Conservation (phyloP, 1,140 invertebrate genomes). For the Sinonovacula constricta region DNA sequence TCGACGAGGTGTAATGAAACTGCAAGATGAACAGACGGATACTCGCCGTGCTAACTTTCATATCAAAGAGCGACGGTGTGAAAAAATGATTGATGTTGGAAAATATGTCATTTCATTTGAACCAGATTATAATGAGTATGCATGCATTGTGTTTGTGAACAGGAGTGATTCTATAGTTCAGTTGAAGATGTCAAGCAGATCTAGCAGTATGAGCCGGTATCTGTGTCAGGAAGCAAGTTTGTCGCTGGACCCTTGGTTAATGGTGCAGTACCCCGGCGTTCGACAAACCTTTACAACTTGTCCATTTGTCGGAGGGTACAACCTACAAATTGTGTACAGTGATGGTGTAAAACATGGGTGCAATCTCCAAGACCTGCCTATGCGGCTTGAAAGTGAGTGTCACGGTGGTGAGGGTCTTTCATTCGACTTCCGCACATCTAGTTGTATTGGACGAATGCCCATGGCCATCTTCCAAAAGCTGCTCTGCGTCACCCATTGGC, state of each 20-base stretch:
- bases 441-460: slow-evolving; percentile 53
- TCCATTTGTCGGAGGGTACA: slow-evolving; percentile 63
- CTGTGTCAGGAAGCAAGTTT: slow-evolving; percentile 55
- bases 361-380: slow-evolving; percentile 64
- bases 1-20: slow-evolving; percentile 36
- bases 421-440: slow-evolving; percentile 59
- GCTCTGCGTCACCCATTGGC: slow-evolving; percentile 60
- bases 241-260: slow-evolving; percentile 55
- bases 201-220: slow-evolving; percentile 20
- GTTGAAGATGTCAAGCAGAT: slow-evolving; percentile 46
- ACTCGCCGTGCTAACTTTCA: neutral
- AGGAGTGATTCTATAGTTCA: slow-evolving; percentile 56
- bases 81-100: slow-evolving; percentile 17
- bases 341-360: slow-evolving; percentile 52
- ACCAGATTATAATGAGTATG: slow-evolving; percentile 6
- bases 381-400: slow-evolving; percentile 68
- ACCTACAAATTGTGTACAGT: slow-evolving; percentile 61
- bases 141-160: slow-evolving; percentile 55
- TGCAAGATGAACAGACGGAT: slow-evolving; percentile 24
- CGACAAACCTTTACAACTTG: slow-evolving; percentile 55
- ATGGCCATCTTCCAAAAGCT: slow-evolving; percentile 57
- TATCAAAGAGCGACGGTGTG: neutral
- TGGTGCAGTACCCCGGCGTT: slow-evolving; percentile 48
- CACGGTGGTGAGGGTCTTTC: slow-evolving; percentile 61
- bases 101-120: slow-evolving; percentile 5